A percentile compares a stretch with the other conserved stretches of the same genome.
phyloP scores from a whole-genome alignment of 2,113 vertebrate genomes.

The Hippolais icterina region DNA sequence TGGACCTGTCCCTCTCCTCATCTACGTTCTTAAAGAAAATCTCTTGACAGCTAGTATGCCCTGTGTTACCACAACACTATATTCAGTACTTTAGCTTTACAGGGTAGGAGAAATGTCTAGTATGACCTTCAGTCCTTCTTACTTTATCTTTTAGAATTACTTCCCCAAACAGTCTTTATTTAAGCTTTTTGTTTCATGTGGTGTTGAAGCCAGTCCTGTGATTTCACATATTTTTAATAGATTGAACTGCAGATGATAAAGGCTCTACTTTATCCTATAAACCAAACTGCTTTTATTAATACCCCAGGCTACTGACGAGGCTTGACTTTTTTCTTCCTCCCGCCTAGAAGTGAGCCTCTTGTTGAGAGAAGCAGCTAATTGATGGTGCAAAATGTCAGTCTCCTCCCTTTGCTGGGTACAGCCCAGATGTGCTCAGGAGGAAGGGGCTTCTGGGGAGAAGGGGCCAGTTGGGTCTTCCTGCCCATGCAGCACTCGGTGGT shows the following conservation, averaged over 20 bases:
- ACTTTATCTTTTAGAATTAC: conserved; percentile 19
- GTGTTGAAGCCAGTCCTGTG: neutral
- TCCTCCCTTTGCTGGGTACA: fast-evolving
- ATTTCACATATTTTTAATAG: conserved; percentile 7
- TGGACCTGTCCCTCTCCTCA: neutral
- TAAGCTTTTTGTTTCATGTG: conserved; percentile 23
- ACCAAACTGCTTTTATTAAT: conserved; percentile 26
- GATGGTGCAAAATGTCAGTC: neutral
- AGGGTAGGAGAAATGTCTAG: neutral
- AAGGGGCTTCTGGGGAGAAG: neutral
- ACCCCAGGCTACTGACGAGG: neutral
- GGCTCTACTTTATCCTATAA: neutral
- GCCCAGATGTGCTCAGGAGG: fast-evolving
- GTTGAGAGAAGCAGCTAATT: neutral
- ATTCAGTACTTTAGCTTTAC: neutral
- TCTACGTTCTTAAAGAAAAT: neutral
- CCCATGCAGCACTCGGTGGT: fast-evolving
- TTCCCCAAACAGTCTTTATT: neutral
- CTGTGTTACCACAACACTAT: neutral
- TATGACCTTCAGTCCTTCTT: neutral
- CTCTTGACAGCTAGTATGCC: neutral
- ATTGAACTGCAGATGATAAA: conserved; percentile 16
- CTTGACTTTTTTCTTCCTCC: neutral
- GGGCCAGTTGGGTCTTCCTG: neutral
- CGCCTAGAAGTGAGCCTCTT: neutral